Base-by-base conservation (phyloP, 2,888 invertebrate species). In the Priocnemis perturbator region DNA sequence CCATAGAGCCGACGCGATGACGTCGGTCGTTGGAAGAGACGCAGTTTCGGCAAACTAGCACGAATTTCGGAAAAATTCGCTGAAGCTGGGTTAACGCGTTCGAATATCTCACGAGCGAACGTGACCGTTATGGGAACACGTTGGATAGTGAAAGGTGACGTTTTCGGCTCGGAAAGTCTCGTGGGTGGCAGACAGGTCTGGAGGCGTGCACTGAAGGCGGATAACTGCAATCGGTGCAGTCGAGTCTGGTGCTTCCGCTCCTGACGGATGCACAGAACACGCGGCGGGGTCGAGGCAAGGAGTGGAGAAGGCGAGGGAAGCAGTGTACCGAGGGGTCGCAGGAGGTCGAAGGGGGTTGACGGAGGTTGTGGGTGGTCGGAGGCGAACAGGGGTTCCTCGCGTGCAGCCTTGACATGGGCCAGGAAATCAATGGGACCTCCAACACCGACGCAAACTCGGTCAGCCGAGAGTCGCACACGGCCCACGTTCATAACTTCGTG, bases 341-440 rank as follows among this genome's bases (percentile, higher is more conserved):
- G 66, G 69, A 74, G 71, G 70, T 68, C 70, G 81, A 63, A 71
- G 77, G 78, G 74, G 73, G 77, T 75, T 75, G 82, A 74, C 74
- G 82, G 77, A 71, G 82, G 82, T 79, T 81, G 76, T 69, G 78
- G 74, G 74, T 67, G 74, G 69, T 67, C 68, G 68, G 71, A 66
- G 75, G 77, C 69, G 73, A 79, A 76, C 71, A 75, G 82, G 81
- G 78, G 78, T 79, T 82, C 79, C 85, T 88, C 87, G 88, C 87
- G 88, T 86, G 88, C 88, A 87, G 88, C 88, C 88, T 88, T 89
- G 88, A 89, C 88, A 89, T 87, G 88, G 87, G 85, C 85, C 81
- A 86, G 85, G 86, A 89, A 89, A 89, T 89, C 88, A 89, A 89
- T 89, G 88, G 88, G 88, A 88, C 88, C 88, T 87, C 88, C 86